Evolutionary conservation across 2,797 vertebrate genomes (phyloP).

Genomic region (Sebastes oblongus): DNA sequence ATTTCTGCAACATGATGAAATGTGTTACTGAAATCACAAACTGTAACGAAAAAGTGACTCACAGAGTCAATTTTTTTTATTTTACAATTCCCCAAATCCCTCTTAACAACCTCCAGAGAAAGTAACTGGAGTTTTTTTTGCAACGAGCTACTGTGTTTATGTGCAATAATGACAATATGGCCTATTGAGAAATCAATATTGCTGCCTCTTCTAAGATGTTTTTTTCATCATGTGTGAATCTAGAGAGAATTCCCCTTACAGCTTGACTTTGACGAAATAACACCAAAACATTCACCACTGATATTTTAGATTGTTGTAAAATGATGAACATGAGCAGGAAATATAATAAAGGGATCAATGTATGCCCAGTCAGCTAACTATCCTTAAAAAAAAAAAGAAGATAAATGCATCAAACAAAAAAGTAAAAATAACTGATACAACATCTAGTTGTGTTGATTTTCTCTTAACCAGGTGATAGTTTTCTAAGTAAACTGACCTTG

Average conservation of each 20-base stretch:
- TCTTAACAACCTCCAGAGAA: neutral
- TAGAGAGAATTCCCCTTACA: neutral
- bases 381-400: neutral
- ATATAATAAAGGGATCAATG: neutral
- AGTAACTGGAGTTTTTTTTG: neutral
- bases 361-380: neutral
- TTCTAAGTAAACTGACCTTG: conserved; percentile 83
- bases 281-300: neutral
- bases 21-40: conserved; percentile 6
- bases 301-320: neutral
- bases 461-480: neutral
- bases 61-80: neutral
- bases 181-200: neutral
- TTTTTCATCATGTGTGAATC: neutral
- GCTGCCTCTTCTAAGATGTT: neutral
- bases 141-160: neutral
- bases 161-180: neutral
- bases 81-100: neutral
- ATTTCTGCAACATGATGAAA: conserved; percentile 86
- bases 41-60: neutral
- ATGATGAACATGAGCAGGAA: neutral
- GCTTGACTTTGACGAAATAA: neutral
- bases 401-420: neutral
- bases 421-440: neutral
- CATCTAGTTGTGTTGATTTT: neutral